Evolutionary conservation across 2,888 invertebrate genomes (phyloP).

Genomic region (Euzophera pinguis): DNA sequence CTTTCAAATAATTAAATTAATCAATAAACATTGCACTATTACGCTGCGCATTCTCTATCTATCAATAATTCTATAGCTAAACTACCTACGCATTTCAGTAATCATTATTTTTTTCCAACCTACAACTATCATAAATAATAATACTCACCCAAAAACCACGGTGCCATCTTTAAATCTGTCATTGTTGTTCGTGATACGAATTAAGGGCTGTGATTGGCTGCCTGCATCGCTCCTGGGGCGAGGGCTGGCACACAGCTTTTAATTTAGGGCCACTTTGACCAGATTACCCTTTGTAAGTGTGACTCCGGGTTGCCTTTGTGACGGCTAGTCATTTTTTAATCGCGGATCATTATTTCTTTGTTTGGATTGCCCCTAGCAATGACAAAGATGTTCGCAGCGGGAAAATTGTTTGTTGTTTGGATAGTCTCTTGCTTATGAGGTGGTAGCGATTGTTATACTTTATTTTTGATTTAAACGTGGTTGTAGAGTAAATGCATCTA

Average conservation of each 20-base stretch:
- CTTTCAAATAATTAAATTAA: no score
- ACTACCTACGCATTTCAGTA: no score
- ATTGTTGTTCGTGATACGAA: constrained; percentile 42
- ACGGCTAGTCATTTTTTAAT: constrained; percentile 67
- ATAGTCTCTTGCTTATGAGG: no score
- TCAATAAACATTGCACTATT: neutral
- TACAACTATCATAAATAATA: constrained; percentile 9
- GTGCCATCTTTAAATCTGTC: constrained; percentile 70
- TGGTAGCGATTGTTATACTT: no score
- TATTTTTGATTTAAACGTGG: no score
- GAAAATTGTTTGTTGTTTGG: no score
- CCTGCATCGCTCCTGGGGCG: constrained; percentile 27
- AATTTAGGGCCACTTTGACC: constrained; percentile 68
- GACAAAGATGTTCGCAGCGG: neutral
- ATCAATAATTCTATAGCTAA: neutral
- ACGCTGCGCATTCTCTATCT: neutral
- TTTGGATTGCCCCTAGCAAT: constrained; percentile 5
- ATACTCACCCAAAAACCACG: constrained; percentile 31
- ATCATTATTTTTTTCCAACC: no score
- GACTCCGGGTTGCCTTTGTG: constrained; percentile 70
- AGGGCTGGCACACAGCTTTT: constrained; percentile 51
- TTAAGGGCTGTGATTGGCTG: constrained; percentile 46
- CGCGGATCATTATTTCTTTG: constrained; percentile 49
- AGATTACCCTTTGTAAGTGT: constrained; percentile 75
- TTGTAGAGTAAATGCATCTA: no score